Conservation (phyloP, 2,888 invertebrate species). For the Boloria selene region DNA sequence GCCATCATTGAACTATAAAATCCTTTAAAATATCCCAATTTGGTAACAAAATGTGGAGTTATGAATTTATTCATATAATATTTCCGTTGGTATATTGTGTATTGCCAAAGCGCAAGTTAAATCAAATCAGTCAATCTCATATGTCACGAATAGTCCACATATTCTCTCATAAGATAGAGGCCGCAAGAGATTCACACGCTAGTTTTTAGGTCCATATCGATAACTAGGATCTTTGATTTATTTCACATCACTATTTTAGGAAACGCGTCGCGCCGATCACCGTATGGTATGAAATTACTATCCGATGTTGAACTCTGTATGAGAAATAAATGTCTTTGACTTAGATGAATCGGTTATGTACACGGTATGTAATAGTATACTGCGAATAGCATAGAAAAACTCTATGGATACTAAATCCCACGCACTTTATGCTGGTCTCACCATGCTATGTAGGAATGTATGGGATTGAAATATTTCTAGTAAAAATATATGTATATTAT, state of each 20-base stretch:
- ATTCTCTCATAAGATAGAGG: conserved; percentile 71
- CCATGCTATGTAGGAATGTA: conserved; percentile 1
- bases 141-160: conserved; percentile 61
- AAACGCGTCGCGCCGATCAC: conserved; percentile 68
- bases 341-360: conserved; percentile 47
- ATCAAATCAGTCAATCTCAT: conserved; percentile 51
- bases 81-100: conserved; percentile 36
- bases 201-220: conserved; percentile 69
- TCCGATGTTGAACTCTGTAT: conserved; percentile 59
- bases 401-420: conserved; percentile 34
- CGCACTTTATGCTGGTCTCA: conserved; percentile 38
- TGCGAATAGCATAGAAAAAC: conserved; percentile 33
- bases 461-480: too few species aligned
- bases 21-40: conserved; percentile 32
- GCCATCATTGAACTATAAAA: conserved; percentile 35
- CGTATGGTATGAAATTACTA: conserved; percentile 76
- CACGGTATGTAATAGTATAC: conserved; percentile 37
- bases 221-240: conserved; percentile 73
- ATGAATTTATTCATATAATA: conserved; percentile 43
- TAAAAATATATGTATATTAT: too few species aligned
- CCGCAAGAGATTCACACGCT: conserved; percentile 75
- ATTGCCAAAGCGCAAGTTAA: conserved; percentile 52
- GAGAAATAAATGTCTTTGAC: conserved; percentile 55
- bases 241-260: conserved; percentile 81
- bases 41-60: conserved; percentile 36